Conservation (phyloP, 2,888 invertebrate genomes). For the Sipha maydis region DNA sequence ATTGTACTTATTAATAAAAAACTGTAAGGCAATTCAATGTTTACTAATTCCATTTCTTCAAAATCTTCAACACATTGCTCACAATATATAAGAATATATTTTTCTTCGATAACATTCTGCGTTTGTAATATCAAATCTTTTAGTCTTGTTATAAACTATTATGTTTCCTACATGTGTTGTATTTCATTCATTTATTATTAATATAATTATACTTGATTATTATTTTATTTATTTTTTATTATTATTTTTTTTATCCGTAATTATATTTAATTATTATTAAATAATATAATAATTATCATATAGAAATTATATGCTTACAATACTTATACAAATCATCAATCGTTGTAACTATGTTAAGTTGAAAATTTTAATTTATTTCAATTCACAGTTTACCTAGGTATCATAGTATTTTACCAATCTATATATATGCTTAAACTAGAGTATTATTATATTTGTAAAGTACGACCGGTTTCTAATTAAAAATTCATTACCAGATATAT, state of each 20-base stretch:
- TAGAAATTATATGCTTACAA: neutral
- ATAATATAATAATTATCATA: neutral
- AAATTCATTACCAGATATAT: no score
- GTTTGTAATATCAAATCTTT: neutral
- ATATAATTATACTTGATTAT: neutral
- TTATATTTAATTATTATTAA: no score
- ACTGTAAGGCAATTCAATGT: neutral
- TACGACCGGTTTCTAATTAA: no score
- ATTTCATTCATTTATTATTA: neutral
- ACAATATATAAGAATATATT: neutral
- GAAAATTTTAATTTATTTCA: neutral
- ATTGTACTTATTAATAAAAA: no score
- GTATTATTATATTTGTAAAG: no score
- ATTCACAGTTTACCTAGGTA: neutral
- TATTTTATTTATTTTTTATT: neutral
- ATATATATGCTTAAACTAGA: no score
- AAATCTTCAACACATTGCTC: neutral
- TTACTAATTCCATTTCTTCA: neutral
- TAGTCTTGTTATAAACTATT: neutral
- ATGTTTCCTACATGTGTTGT: neutral
- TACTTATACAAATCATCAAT: neutral
- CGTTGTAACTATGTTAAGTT: neutral
- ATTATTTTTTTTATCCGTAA: neutral
- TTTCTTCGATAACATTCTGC: neutral
- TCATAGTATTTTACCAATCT: neutral